These are phyloP conservation scores for Semnornis frantzii DNA, from an alignment of 2,113 vertebrate genomes.

Conservation along the genomic window DNA sequence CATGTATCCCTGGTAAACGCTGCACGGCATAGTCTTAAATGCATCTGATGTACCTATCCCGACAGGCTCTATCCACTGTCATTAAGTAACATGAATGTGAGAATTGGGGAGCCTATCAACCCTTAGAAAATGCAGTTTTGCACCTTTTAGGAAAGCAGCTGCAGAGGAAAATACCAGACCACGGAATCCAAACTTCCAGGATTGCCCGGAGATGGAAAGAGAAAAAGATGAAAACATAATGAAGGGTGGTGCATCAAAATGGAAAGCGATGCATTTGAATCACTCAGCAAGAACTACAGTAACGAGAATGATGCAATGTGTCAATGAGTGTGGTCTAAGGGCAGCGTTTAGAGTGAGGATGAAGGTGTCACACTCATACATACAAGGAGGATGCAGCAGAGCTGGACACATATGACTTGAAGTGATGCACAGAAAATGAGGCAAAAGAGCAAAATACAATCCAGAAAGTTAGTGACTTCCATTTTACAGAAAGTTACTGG, in stretches of 20 bases:
- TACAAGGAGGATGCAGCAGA: background rate
- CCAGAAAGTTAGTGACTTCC: background rate
- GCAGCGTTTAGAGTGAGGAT: background rate
- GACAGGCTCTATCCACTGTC: background rate
- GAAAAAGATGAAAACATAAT: background rate
- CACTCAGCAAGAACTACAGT: background rate
- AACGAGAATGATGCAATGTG: background rate
- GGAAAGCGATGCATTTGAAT: background rate
- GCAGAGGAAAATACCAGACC: background rate
- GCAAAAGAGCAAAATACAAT: background rate
- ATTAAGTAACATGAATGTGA: background rate
- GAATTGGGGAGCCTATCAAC: background rate
- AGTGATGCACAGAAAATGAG: background rate
- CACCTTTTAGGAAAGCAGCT: background rate
- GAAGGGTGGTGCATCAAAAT: background rate
- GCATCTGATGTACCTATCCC: background rate
- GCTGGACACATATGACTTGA: accelerated
- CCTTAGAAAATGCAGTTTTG: background rate
- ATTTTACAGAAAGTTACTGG: background rate
- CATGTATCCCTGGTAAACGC: background rate
- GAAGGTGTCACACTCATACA: background rate
- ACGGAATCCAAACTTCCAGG: background rate
- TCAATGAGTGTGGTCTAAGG: background rate
- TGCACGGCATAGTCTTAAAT: background rate
- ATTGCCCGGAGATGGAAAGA: background rate